phyloP scores from a whole-genome alignment of 2,113 vertebrate genomes.

The Microtus pennsylvanicus region DNA sequence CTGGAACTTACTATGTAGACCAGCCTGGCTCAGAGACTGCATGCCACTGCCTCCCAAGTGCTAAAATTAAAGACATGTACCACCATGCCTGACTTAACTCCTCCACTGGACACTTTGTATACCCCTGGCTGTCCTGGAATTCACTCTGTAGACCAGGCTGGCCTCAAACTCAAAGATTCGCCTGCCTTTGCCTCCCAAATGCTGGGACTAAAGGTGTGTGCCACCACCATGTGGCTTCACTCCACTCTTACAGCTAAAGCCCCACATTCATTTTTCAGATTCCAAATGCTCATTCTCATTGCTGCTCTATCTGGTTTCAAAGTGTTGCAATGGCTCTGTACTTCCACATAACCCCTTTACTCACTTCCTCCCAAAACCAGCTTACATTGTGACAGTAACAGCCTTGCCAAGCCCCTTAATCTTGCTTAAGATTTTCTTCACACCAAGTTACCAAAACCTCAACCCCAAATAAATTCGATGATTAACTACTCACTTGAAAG shows the following conservation, averaged over 20 bases:
- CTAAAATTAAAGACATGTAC: not conserved
- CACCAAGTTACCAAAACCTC: not conserved
- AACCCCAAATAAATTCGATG: not conserved
- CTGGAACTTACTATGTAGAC: not conserved
- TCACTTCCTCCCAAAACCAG: conserved; percentile 16
- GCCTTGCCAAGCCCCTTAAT: not conserved
- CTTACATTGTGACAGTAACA: conserved; percentile 27
- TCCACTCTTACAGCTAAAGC: conserved; percentile 1
- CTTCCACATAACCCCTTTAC: not conserved
- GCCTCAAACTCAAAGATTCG: no score
- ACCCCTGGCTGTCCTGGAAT: no score
- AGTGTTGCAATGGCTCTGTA: conserved; percentile 7
- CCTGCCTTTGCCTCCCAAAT: no score
- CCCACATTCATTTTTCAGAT: not conserved
- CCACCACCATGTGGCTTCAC: not conserved
- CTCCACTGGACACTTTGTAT: no score
- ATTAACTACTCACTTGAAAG: not conserved
- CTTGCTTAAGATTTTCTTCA: conserved; percentile 35
- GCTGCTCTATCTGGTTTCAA: not conserved
- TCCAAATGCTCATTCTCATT: conserved; percentile 11
- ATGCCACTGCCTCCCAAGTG: not conserved
- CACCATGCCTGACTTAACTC: not conserved
- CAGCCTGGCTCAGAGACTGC: not conserved
- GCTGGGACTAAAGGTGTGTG: no score
- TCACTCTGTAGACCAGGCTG: no score